Conservation (phyloP, 2,888 invertebrate species). For the Apocheima hispidaria region DNA sequence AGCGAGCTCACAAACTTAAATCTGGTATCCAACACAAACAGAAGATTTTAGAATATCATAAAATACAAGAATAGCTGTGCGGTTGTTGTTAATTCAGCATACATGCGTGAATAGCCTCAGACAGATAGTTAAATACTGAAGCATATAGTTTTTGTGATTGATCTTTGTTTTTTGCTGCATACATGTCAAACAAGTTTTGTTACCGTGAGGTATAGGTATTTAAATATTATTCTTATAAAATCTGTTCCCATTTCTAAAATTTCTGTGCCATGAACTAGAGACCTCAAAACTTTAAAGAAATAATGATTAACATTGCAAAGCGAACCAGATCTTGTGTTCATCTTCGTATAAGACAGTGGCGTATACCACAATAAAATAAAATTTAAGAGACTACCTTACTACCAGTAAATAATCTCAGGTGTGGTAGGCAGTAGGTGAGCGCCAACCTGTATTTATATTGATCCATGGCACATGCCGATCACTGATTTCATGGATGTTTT, state of each 20-base stretch:
- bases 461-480: slow-evolving; percentile 36
- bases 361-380: neutral
- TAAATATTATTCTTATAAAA: slow-evolving; percentile 45
- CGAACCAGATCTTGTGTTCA: slow-evolving; percentile 54
- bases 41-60: slow-evolving; percentile 44
- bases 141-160: slow-evolving; percentile 36
- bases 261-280: slow-evolving; percentile 66
- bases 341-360: slow-evolving; percentile 23
- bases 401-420: neutral
- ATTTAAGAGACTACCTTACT: no score
- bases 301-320: slow-evolving; percentile 65
- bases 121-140: slow-evolving; percentile 39
- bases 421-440: neutral
- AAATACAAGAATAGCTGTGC: slow-evolving; percentile 42
- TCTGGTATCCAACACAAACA: slow-evolving; percentile 41
- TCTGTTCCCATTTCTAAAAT: slow-evolving; percentile 60
- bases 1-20: slow-evolving; percentile 47
- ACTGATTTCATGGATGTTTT: slow-evolving; percentile 46
- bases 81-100: slow-evolving; percentile 32
- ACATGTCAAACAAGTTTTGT: slow-evolving; percentile 51
- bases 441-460: slow-evolving; percentile 18
- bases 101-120: slow-evolving; percentile 33
- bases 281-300: slow-evolving; percentile 70
- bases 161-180: slow-evolving; percentile 42
- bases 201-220: slow-evolving; percentile 42